Base-by-base conservation (phyloP, 2,888 invertebrate species). In the Drosophila yooni region DNA sequence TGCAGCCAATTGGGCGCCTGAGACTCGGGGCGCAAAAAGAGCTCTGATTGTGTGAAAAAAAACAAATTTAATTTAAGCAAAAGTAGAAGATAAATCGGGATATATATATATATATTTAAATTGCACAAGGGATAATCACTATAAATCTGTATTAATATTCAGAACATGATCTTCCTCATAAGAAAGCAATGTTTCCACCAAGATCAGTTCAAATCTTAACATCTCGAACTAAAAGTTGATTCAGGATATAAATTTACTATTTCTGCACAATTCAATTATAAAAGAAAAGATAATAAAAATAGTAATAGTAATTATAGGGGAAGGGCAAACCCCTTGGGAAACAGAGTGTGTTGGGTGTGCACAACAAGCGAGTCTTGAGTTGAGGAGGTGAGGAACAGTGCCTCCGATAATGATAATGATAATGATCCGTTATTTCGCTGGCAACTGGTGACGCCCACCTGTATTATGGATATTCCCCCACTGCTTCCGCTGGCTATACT, bases 401-500 rank as follows among this genome's bases (percentile, higher is more conserved):
- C 40, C 10, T n/a, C 0, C 31, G 10, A 27, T 27, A 27, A 27
- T 33, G 33, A 11, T 33, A 33, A 33, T 33, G 33, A 25, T 48
- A 29, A 57, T 57, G 18, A 61, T 46, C 36, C 36, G 51, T 34
- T 38, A 40, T 21, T 15, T 46, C 15, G 13, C 13, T 46, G 46
- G 25, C 21, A 33, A n/a, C 43, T 38, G 27, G 36, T 5, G 43
- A 46, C 70, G 73, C 68, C 71, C 71, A 73, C 68, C 79, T 74
- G 80, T 70, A 59, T 31, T 33, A 5, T 27, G 29, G 29, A 57
- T 34, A 71, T 83, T 79, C 68, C 81, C 67, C 50, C 70, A 70
- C 86, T 40, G 73, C 60, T 75, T 82, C 82, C 79, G 82, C 71
- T 36, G 27, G 48, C 38, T 13, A 6, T 6, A 36, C 11, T 2